A percentile compares a stretch with the other conserved stretches of the same genome.
Evolutionary conservation across 2,797 vertebrate genomes (phyloP).

Genomic region (Anguilla megastoma): DNA sequence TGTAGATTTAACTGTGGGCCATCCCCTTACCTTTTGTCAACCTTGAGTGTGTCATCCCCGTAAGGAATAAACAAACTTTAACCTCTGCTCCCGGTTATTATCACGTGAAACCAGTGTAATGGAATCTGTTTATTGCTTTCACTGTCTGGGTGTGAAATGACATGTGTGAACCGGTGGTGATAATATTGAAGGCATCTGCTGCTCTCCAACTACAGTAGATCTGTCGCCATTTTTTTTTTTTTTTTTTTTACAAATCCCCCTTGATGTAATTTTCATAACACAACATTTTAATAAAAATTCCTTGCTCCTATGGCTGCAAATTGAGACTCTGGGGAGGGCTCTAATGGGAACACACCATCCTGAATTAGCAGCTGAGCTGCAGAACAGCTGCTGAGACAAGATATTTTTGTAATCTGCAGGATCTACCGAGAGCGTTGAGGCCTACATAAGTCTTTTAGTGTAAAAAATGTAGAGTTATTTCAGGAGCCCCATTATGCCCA

Average conservation of each 20-base stretch:
- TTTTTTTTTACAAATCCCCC: conserved; percentile 7
- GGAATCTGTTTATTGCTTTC: neutral
- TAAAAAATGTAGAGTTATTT: conserved; percentile 1
- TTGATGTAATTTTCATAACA: conserved; percentile 10
- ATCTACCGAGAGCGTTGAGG: conserved; percentile 60
- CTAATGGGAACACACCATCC: conserved; percentile 67
- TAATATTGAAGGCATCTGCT: conserved; percentile 10
- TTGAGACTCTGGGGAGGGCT: conserved; percentile 69
- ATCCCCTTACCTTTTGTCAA: neutral
- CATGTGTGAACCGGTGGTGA: conserved; percentile 3
- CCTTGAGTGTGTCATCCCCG: neutral
- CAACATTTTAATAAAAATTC: conserved; percentile 13
- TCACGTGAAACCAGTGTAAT: neutral
- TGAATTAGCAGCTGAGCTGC: conserved; percentile 72
- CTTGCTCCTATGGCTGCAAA: conserved; percentile 69
- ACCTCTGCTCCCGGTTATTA: neutral
- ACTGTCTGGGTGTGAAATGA: neutral
- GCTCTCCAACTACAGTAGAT: neutral
- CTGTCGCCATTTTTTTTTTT: neutral
- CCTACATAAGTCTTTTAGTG: conserved; percentile 55
- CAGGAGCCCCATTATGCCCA: neutral
- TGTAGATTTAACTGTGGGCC: neutral
- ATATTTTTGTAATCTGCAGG: conserved; percentile 73
- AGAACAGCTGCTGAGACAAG: conserved; percentile 65
- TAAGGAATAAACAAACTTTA: neutral